A percentile compares a stretch with the other conserved stretches of the same genome.
These are phyloP conservation scores for Gymnopithys bicolor DNA, from an alignment of 2,797 vertebrate genomes.

Conservation along the genomic window DNA sequence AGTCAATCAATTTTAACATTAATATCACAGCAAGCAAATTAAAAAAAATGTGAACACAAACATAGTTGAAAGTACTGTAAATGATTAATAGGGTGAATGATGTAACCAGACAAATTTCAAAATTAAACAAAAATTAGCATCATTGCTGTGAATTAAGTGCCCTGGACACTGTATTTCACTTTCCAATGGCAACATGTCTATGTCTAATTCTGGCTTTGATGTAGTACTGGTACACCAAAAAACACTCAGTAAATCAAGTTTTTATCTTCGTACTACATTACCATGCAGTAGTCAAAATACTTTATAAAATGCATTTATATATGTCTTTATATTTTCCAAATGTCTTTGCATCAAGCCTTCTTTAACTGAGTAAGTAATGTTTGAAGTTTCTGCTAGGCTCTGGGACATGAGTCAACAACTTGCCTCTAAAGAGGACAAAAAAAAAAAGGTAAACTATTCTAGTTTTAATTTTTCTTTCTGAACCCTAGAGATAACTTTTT, in stretches of 20 bases:
- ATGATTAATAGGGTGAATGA: background rate
- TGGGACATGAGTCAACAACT: constrained; percentile 39
- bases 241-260: background rate
- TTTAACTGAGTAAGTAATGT: background rate
- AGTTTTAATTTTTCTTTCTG: constrained; percentile 2
- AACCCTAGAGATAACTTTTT: background rate
- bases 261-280: background rate
- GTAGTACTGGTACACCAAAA: background rate
- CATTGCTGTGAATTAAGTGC: background rate
- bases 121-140: background rate
- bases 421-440: background rate
- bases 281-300: background rate
- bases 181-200: background rate
- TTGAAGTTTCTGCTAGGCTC: constrained; percentile 28
- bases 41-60: background rate
- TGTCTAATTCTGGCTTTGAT: background rate
- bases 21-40: background rate
- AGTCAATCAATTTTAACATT: background rate
- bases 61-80: background rate
- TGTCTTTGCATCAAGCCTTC: background rate
- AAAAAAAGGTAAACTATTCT: background rate
- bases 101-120: background rate
- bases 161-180: background rate
- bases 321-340: background rate
- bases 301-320: background rate